phyloP scores from a whole-genome alignment of 1,140 invertebrate species.

The Drosophila navojoa region DNA sequence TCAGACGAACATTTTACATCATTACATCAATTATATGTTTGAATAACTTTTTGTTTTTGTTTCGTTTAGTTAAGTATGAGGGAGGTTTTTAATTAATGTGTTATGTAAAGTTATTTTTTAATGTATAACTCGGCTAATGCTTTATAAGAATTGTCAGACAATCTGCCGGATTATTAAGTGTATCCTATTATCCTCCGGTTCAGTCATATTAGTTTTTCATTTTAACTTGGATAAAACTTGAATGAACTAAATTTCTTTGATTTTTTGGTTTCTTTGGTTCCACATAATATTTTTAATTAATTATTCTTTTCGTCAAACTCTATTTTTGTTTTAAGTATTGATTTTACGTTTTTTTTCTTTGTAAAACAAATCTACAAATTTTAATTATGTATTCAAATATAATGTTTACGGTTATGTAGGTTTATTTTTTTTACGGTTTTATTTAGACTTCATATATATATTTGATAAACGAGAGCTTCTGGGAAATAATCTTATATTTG shows the following conservation, averaged over 20 bases:
- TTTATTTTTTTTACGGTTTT: conserved; percentile 19
- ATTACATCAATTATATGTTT: conserved; percentile 62
- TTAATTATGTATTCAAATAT: conserved; percentile 58
- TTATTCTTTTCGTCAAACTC: conserved; percentile 1
- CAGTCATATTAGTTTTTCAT: conserved; percentile 25
- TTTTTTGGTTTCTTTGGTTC: conserved; percentile 7
- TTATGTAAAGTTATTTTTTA: conserved; percentile 58
- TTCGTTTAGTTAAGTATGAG: conserved; percentile 19
- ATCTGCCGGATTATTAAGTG: conserved; percentile 21
- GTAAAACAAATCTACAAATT: conserved; percentile 76
- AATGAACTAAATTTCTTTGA: conserved; percentile 18
- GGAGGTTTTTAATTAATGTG: conserved; percentile 40
- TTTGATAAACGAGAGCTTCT: conserved; percentile 54
- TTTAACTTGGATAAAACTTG: conserved; percentile 3
- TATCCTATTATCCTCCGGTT: conserved; percentile 12
- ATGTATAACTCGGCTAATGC: conserved; percentile 64
- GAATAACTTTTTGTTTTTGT: conserved; percentile 43
- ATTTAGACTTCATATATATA: conserved; percentile 35
- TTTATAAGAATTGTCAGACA: conserved; percentile 52
- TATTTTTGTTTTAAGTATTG: conserved; percentile 29
- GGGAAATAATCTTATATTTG: conserved; percentile 56
- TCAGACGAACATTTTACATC: conserved; percentile 64
- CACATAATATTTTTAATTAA: conserved; percentile 13
- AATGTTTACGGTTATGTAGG: conserved; percentile 62
- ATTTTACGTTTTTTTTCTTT: conserved; percentile 45